Percentiles rank a stretch among this genome's conserved stretches.
Evolutionary conservation across 1,140 invertebrate species (phyloP).

Genomic region (Calycopis cecrops): DNA sequence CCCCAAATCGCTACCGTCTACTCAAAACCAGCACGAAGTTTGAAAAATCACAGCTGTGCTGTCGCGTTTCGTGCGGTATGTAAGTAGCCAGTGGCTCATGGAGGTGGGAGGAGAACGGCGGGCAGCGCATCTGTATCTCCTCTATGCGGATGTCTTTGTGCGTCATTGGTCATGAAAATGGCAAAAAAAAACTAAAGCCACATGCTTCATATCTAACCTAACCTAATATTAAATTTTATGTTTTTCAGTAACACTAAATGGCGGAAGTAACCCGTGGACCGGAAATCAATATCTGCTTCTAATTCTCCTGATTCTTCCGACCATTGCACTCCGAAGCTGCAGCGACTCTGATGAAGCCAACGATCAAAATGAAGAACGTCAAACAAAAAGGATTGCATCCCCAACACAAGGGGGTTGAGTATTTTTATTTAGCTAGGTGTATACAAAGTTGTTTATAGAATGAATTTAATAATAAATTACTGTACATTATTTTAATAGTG

Average conservation of each 20-base stretch:
- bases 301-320: conserved; percentile 42
- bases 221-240: neutral
- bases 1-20: too few relatives aligned
- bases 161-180: too few relatives aligned
- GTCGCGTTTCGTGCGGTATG: too few relatives aligned
- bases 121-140: too few relatives aligned
- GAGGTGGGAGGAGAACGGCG: too few relatives aligned
- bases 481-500: neutral
- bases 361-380: neutral
- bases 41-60: too few relatives aligned
- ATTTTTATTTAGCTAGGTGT: neutral
- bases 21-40: too few relatives aligned
- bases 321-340: conserved; percentile 29
- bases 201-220: neutral
- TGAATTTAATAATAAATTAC: conserved; percentile 28
- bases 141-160: too few relatives aligned
- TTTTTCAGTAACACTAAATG: conserved; percentile 58
- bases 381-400: conserved; percentile 28
- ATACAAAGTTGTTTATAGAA: conserved; percentile 11
- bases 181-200: too few relatives aligned
- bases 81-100: too few relatives aligned
- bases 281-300: conserved; percentile 46
- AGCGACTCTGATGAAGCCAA: neutral
- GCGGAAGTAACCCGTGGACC: conserved; percentile 31
- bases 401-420: conserved; percentile 39